phyloP scores from a whole-genome alignment of 2,113 vertebrate species.

The Ranitomeya variabilis region DNA sequence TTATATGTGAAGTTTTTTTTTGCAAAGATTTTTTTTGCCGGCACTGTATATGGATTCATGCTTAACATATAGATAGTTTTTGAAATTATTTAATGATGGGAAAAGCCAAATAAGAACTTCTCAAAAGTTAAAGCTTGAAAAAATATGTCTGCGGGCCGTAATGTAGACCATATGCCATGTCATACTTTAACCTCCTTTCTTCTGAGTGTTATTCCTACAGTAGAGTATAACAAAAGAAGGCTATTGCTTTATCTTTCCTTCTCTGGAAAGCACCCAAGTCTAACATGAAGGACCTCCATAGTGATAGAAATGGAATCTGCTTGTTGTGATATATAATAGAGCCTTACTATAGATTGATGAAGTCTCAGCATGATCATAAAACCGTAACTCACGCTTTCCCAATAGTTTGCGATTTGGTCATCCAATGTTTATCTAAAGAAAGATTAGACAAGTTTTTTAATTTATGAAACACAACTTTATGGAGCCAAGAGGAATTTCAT shows the following conservation, averaged over 20 bases:
- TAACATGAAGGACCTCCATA: slow-evolving; percentile 50
- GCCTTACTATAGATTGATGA: slow-evolving; percentile 47
- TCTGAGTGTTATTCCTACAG: slow-evolving; percentile 25
- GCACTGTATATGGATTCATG: neutral
- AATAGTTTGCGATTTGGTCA: slow-evolving; percentile 28
- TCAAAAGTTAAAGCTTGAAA: slow-evolving; percentile 29
- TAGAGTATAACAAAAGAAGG: slow-evolving; percentile 34
- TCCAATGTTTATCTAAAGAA: slow-evolving; percentile 31
- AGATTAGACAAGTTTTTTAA: slow-evolving; percentile 34
- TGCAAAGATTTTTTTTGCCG: too few relatives aligned
- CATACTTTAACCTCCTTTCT: slow-evolving; percentile 30
- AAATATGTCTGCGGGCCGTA: slow-evolving; percentile 28
- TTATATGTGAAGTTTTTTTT: too few relatives aligned
- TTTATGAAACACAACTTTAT: slow-evolving; percentile 28
- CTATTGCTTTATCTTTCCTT: slow-evolving; percentile 32
- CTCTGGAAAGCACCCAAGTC: slow-evolving; percentile 49
- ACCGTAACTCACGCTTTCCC: neutral
- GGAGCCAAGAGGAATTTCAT: slow-evolving; percentile 42
- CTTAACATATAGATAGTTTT: slow-evolving; percentile 15
- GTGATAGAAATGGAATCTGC: slow-evolving; percentile 49
- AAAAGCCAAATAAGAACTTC: slow-evolving; percentile 41
- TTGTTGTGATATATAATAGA: slow-evolving; percentile 40
- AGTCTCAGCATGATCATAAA: slow-evolving; percentile 48
- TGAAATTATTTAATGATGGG: slow-evolving; percentile 7
- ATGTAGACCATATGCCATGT: slow-evolving; percentile 39